Conservation (phyloP, 2,888 invertebrate species). For the Eupithecia inturbata region DNA sequence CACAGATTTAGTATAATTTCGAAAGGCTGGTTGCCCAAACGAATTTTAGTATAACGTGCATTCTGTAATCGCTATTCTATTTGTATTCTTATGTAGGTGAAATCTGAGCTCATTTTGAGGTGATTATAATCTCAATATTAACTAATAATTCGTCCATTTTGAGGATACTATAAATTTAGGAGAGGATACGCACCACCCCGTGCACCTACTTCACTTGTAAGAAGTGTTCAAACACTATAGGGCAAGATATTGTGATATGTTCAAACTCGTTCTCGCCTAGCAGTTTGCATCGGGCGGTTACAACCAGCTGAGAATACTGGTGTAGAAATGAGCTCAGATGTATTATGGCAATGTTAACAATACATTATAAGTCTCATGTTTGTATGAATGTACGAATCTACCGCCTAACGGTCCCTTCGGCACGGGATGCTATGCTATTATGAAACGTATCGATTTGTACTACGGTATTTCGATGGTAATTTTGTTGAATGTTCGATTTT, state of each 20-base stretch:
- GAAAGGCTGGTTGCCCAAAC: constrained; percentile 47
- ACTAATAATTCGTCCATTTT: constrained; percentile 1
- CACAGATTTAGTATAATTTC: constrained; percentile 11
- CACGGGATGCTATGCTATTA: constrained; percentile 38
- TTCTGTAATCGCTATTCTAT: constrained; percentile 45
- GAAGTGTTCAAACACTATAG: neutral
- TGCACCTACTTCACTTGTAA: neutral
- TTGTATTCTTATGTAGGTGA: constrained; percentile 36
- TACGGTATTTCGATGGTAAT: constrained; percentile 33
- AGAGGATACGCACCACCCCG: neutral
- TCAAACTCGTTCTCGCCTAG: neutral
- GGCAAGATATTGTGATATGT: constrained; percentile 7
- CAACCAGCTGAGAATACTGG: neutral
- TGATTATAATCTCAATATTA: constrained; percentile 11
- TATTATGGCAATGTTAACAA: constrained; percentile 42
- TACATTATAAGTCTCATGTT: constrained; percentile 39
- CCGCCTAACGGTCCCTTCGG: constrained; percentile 42
- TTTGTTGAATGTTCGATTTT: constrained; percentile 20
- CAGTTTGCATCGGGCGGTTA: neutral
- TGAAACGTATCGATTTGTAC: constrained; percentile 25
- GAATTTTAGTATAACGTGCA: constrained; percentile 40
- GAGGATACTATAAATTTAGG: neutral
- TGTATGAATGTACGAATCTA: constrained; percentile 39
- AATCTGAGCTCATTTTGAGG: constrained; percentile 35
- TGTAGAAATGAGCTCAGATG: constrained; percentile 35